phyloP scores from a whole-genome alignment of 2,113 vertebrate species.

The Syngnathus typhle region DNA sequence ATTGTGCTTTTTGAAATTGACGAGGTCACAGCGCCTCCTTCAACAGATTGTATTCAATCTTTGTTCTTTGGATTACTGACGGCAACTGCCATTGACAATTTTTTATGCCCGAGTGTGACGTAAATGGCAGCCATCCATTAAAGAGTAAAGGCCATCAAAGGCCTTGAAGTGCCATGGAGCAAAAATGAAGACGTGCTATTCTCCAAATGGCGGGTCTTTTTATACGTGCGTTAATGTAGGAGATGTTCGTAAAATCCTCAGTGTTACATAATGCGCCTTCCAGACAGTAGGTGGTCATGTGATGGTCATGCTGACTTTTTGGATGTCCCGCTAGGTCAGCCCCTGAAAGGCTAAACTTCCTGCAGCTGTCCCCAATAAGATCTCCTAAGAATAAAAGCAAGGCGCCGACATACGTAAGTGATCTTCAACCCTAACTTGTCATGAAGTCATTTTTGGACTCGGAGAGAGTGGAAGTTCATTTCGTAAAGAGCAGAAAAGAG shows the following conservation, averaged over 20 bases:
- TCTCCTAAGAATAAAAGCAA: constrained; percentile 29
- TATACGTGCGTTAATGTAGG: constrained; percentile 13
- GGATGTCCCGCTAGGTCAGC: constrained; percentile 18
- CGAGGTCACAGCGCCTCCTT: neutral
- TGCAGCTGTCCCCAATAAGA: constrained; percentile 51
- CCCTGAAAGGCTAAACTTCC: constrained; percentile 24
- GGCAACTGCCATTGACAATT: no score
- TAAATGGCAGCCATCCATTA: neutral
- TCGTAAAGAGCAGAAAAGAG: neutral
- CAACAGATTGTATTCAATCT: neutral
- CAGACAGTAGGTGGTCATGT: no score
- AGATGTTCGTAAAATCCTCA: neutral
- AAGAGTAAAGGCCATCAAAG: neutral
- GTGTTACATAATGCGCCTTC: neutral
- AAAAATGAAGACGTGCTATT: constrained; percentile 5
- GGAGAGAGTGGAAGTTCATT: neutral
- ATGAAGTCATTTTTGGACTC: neutral
- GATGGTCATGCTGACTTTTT: neutral
- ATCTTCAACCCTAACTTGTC: constrained; percentile 28
- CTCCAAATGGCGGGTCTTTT: neutral
- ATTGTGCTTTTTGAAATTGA: neutral
- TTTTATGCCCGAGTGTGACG: neutral
- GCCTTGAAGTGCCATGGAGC: neutral
- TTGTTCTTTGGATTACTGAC: neutral
- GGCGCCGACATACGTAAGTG: constrained; percentile 2